A percentile compares a stretch with the other conserved stretches of the same genome.
phyloP scores from a whole-genome alignment of 92 coral and sea anemone species.

The Zoanthus sociatus region DNA sequence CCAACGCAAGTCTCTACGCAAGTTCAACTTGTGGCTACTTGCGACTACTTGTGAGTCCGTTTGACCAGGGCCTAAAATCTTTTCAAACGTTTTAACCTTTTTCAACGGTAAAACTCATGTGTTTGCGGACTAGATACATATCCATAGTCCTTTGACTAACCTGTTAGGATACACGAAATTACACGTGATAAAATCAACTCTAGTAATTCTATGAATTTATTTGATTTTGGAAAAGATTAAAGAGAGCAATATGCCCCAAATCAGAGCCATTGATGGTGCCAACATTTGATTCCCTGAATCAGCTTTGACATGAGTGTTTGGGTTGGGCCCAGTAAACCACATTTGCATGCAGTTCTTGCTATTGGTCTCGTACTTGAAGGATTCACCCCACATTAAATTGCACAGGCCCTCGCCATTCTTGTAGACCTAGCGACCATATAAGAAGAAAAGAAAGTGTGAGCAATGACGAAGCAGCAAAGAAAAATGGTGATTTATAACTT shows the following conservation, averaged over 20 bases:
- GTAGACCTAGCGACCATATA: conserved; percentile 67
- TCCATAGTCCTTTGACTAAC: no score
- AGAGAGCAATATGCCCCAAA: background rate
- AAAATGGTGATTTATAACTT: no score
- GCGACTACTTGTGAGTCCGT: no score
- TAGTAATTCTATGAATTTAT: background rate
- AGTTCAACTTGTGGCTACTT: no score
- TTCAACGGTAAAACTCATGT: no score
- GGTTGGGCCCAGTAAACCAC: conserved; percentile 61
- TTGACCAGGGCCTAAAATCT: no score
- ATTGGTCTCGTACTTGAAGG: conserved; percentile 62
- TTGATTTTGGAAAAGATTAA: background rate
- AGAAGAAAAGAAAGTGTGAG: background rate
- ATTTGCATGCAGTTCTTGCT: conserved; percentile 69
- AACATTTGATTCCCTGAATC: background rate
- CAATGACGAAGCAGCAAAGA: background rate
- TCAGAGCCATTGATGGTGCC: conserved; percentile 14
- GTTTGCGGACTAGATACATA: no score
- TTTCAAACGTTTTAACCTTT: no score
- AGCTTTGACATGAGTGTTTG: conserved; percentile 54
- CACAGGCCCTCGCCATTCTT: conserved; percentile 84
- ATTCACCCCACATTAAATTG: conserved; percentile 86
- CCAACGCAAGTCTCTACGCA: no score
- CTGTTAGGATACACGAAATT: no score
- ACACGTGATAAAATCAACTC: no score